Evolutionary conservation across 2,797 vertebrate genomes (phyloP).

Genomic region (Euthynnus affinis): DNA sequence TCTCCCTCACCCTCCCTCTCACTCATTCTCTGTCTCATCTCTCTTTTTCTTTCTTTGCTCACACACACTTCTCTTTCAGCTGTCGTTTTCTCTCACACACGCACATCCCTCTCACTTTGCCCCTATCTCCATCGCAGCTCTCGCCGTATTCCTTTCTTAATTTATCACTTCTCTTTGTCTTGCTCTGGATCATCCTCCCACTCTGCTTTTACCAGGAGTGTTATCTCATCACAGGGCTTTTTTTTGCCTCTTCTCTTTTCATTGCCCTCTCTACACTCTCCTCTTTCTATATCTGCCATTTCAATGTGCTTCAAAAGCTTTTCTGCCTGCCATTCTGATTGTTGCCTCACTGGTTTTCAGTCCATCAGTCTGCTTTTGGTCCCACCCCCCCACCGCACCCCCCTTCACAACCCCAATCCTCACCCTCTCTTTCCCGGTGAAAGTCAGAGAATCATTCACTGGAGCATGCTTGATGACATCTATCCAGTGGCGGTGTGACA

Average conservation of each 20-base stretch:
- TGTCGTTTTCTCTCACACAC: conserved; percentile 13
- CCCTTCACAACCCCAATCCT: not conserved
- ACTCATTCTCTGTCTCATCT: conserved; percentile 46
- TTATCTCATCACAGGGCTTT: conserved; percentile 47
- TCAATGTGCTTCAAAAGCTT: conserved; percentile 43
- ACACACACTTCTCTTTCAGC: conserved; percentile 11
- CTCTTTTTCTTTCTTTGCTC: not conserved
- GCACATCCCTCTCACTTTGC: conserved; percentile 19
- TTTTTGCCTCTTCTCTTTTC: conserved; percentile 13
- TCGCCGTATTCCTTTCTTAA: conserved; percentile 45
- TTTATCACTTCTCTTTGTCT: conserved; percentile 57
- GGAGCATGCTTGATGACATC: conserved; percentile 42
- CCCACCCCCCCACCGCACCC: too few relatives aligned
- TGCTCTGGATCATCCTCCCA: conserved; percentile 54
- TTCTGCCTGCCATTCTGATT: conserved; percentile 33
- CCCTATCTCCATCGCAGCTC: conserved; percentile 33
- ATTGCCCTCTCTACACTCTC: conserved; percentile 16
- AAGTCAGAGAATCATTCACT: conserved; percentile 26
- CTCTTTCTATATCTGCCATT: conserved; percentile 51
- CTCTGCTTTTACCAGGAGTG: conserved; percentile 45
- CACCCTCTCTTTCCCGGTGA: not conserved
- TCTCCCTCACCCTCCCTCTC: conserved; percentile 35
- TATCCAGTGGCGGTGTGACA: conserved; percentile 34
- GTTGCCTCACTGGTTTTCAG: conserved; percentile 36
- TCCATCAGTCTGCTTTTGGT: conserved; percentile 25